Percentiles rank a stretch among this genome's conserved stretches.
These are phyloP conservation scores for Petrocephalus zakoni DNA, from an alignment of 2,113 vertebrate genomes.

Conservation along the genomic window DNA sequence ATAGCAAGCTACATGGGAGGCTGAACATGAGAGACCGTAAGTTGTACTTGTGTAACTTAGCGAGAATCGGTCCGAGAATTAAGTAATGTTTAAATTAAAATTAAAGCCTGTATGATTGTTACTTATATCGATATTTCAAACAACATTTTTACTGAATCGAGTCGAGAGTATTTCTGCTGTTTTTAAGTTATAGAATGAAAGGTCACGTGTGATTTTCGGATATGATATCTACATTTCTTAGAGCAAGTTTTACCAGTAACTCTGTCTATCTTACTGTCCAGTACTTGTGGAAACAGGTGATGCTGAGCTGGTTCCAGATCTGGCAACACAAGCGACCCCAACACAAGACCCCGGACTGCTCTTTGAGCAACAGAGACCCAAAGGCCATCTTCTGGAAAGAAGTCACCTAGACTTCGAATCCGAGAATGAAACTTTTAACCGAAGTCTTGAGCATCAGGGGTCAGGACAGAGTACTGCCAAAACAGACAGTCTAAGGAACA, in stretches of 20 bases:
- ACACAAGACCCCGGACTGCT: not conserved
- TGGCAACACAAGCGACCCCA: not conserved
- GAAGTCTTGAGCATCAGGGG: constrained; percentile 42
- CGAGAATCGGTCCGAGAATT: not conserved
- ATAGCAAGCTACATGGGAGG: not conserved
- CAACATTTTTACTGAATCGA: not conserved
- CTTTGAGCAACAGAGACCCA: not conserved
- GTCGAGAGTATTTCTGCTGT: not conserved
- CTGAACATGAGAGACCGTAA: not conserved
- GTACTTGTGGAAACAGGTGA: not conserved
- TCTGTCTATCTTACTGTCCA: not conserved
- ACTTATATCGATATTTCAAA: not conserved
- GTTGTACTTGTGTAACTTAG: not conserved
- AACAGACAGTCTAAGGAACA: constrained; percentile 25
- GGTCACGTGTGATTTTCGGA: not conserved
- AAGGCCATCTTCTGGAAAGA: constrained; percentile 1
- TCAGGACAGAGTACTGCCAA: constrained; percentile 45
- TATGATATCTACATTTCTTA: not conserved
- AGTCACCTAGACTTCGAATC: not conserved
- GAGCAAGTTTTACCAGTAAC: not conserved
- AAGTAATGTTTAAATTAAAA: too few species aligned
- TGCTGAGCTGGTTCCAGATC: not conserved
- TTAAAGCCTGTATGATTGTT: not conserved
- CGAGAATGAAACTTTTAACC: constrained; percentile 39
- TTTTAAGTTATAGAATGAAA: not conserved